Evolutionary conservation across 1,140 invertebrate genomes (phyloP).

Genomic region (Trichonephila clavata): DNA sequence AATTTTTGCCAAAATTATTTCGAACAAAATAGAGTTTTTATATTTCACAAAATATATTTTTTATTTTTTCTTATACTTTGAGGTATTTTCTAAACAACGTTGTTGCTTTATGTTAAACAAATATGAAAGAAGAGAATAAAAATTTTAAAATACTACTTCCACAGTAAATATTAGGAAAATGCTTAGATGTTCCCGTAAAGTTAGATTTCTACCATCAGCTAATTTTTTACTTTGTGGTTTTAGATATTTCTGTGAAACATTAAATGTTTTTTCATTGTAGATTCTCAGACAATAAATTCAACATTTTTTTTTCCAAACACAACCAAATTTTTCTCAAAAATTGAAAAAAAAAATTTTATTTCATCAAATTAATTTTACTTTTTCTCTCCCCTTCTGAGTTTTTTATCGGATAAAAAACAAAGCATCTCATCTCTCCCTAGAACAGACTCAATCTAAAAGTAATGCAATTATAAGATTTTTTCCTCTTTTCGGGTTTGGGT

Average conservation of each 20-base stretch:
- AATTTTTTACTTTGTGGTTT: too few relatives aligned
- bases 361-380: slow-evolving; percentile 23
- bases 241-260: background rate
- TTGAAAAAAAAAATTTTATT: slow-evolving; percentile 43
- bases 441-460: slow-evolving; percentile 54
- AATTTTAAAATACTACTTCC: too few relatives aligned
- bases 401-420: background rate
- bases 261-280: background rate
- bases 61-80: too few relatives aligned
- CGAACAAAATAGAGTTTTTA: too few relatives aligned
- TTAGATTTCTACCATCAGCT: too few relatives aligned
- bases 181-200: too few relatives aligned
- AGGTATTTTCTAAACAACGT: too few relatives aligned
- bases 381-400: background rate
- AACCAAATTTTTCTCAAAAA: background rate
- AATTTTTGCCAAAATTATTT: too few relatives aligned
- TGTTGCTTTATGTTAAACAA: too few relatives aligned
- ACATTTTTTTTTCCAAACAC: background rate
- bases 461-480: slow-evolving; percentile 61
- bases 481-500: slow-evolving; percentile 2
- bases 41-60: too few relatives aligned
- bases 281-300: background rate
- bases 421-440: slow-evolving; percentile 24
- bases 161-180: too few relatives aligned
- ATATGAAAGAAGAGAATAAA: too few relatives aligned